Percentiles rank a stretch among this genome's conserved stretches.
phyloP scores from a whole-genome alignment of 2,888 invertebrate genomes.

The Petrolisthes cinctipes region DNA sequence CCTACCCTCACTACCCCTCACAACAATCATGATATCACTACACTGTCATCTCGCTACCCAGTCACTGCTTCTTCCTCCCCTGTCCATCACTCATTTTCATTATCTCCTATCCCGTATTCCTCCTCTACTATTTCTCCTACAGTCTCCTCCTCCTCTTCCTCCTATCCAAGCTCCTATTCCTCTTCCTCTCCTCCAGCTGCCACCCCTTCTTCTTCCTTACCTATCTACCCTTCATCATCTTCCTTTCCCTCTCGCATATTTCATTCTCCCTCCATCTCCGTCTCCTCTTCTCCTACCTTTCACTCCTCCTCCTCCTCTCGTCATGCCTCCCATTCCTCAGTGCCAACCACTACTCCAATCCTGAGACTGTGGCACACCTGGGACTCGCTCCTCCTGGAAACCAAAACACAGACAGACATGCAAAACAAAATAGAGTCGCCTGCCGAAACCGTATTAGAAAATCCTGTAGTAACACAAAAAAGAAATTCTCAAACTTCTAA shows the following conservation, averaged over 20 bases:
- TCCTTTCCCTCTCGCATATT: neutral
- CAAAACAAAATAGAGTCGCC: too few relatives aligned
- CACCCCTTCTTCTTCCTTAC: neutral
- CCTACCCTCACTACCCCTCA: neutral
- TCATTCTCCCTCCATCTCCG: neutral
- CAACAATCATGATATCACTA: neutral
- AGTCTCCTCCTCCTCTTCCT: neutral
- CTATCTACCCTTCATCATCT: neutral
- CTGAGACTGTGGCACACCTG: slow-evolving; percentile 16
- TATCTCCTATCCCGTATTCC: neutral
- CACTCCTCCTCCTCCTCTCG: neutral
- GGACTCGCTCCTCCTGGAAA: neutral
- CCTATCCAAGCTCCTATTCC: neutral
- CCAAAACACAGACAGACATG: neutral
- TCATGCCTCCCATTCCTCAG: neutral
- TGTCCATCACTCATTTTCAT: neutral
- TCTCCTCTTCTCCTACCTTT: neutral
- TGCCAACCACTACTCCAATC: neutral
- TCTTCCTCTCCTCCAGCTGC: neutral
- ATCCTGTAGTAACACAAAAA: neutral
- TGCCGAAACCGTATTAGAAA: neutral
- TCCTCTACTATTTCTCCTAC: neutral
- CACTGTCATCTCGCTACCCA: neutral
- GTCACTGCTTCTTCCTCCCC: neutral
- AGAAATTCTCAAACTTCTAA: too few relatives aligned